Evolutionary conservation across 2,888 invertebrate genomes (phyloP), one percentile per base, ranked within the genome.

Genomic region (Stenodema calcarata): DNA sequence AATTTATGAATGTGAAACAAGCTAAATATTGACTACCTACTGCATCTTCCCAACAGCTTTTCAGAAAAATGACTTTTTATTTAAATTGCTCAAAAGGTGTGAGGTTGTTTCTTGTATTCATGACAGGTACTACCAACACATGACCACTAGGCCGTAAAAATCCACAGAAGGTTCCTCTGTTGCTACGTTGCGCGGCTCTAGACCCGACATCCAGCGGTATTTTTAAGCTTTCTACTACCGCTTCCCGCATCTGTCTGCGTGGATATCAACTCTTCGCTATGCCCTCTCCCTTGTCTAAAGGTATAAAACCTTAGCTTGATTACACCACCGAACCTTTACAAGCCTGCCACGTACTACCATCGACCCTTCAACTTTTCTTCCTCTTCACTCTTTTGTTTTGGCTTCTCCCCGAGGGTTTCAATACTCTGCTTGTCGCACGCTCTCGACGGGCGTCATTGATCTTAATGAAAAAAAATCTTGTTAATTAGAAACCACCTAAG

Each of bases 241-340:
- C 35, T 41, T 23, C 73, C 35, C 73, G 18, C 78, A 78, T 78
- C 78, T 78, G 78, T 78, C 78, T 78, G 78, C 44, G 44, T 78
- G 78, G 44, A 78, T 78, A 78, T 78, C 78, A 78, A 44, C 78
- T 44, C 78, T 42, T 42, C 76, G 6, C 12, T 18, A n/a, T 23
- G 23, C 76, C 70, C 30, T 70, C 70, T 35, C 70, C 35, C 28
- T 28, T 70, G 70, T 73, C 78, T 44, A 44, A 44, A 78, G 78
- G 42, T 78, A 41, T 44, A 78, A 78, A 44, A 44, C 44, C 44
- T 12, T 44, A 9, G 78, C 44, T 73, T 73, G 73, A 73, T 78
- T 78, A 41, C 78, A 12, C 27, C 78, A 23, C 62, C 23, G 41
- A 78, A 44, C 78, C 78, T 78, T n/a, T 78, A 42, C 27, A 44